Evolutionary conservation across 2,113 vertebrate species (phyloP), one percentile per base, ranked within the genome.

Genomic region (Platysteira castanea): DNA sequence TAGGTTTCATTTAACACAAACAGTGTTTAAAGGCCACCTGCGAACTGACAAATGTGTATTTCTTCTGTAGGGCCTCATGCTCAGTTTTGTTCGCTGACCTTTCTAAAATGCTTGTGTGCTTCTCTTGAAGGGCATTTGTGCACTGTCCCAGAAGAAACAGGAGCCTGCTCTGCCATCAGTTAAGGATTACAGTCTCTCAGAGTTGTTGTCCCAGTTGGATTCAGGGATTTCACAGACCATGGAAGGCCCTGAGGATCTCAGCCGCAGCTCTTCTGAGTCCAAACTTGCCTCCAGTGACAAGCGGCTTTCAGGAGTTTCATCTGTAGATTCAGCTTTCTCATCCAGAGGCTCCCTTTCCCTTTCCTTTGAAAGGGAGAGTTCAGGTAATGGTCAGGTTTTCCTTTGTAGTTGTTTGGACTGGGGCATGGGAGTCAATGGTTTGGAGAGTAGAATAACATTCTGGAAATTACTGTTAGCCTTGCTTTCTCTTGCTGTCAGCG

Each of bases 311-410:
- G 99, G 99, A 31, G 98, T 99, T 97, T 99, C 99, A 9, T 99
- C 99, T 1, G 99, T 99, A 35, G 99, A 99, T 95, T 99, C 99
- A 0, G 99, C 99, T 76, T 99, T 99, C 96, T 99, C 99, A 31
- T 99, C 99, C 41, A 98, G 99, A 85, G 99, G 99, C 67, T 99
- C 99, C 1, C 98, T 99, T 94, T 99, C 99, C 1, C 96, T 99
- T 80, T 99, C 99, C 5, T 99, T 99, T 77, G 99, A 99, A 95
- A 99, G 98, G 74, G 99, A 99, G 92, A 99, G 97, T 95, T 98
- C 99, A 11, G 96, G 97, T 7, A 98, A 92, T n/a, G 98, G 99
- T 99, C 97, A 98, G 97, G 5, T 23, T 60, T 84, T 77, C 21
- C 37, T 44, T 74, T 35, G 44, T 77, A 63, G 70, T 80, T 88